A percentile compares a stretch with the other conserved stretches of the same genome.
These are phyloP conservation scores for Ormyrus labotus DNA, from an alignment of 2,888 invertebrate genomes.

Conservation along the genomic window DNA sequence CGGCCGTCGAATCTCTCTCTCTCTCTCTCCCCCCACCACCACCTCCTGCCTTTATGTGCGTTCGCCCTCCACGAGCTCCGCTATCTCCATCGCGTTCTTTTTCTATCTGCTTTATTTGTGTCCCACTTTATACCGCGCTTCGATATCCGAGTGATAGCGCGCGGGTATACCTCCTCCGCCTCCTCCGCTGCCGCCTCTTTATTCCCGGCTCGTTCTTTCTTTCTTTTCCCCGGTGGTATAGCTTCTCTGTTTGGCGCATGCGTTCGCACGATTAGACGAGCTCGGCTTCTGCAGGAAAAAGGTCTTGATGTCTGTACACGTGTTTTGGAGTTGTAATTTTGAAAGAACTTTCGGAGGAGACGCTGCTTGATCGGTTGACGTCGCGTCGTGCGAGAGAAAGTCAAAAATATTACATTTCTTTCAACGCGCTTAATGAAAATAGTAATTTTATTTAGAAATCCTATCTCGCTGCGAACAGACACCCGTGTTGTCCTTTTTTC, in stretches of 20 bases:
- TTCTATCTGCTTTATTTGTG: slow-evolving; percentile 53
- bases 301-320: too few relatives aligned
- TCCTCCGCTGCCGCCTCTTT: background rate
- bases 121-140: slow-evolving; percentile 72
- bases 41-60: slow-evolving; percentile 19
- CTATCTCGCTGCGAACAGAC: too few relatives aligned
- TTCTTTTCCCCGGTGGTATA: background rate
- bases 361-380: too few relatives aligned
- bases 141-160: slow-evolving; percentile 70
- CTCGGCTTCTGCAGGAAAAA: too few relatives aligned
- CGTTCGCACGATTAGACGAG: background rate
- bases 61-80: slow-evolving; percentile 5
- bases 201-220: background rate
- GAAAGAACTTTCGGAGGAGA: too few relatives aligned
- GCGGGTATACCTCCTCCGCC: slow-evolving; percentile 30
- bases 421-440: too few relatives aligned
- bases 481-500: too few relatives aligned
- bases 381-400: too few relatives aligned
- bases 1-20: slow-evolving; percentile 64
- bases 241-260: background rate
- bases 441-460: too few relatives aligned
- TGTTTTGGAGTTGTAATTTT: too few relatives aligned
- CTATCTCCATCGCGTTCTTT: slow-evolving; percentile 52
- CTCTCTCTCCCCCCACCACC: slow-evolving; percentile 41
- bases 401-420: too few relatives aligned